A percentile compares a stretch with the other conserved stretches of the same genome.
phyloP scores from a whole-genome alignment of 2,797 vertebrate species.

The Pipistrellus nathusii region DNA sequence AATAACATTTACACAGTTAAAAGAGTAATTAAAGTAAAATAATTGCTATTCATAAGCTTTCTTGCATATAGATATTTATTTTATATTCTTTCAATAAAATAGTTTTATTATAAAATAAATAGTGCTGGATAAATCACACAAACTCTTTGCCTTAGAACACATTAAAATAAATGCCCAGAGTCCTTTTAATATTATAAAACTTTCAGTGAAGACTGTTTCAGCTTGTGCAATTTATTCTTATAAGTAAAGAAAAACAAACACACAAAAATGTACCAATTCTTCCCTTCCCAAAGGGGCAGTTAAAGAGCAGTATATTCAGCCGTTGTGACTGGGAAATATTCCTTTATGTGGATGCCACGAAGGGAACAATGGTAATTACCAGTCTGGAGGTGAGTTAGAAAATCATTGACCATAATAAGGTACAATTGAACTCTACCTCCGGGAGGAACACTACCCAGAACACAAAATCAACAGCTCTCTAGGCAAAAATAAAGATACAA shows the following conservation, averaged over 20 bases:
- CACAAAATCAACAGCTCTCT: conserved; percentile 64
- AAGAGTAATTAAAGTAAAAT: conserved; percentile 9
- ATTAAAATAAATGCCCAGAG: background rate
- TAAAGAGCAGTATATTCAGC: conserved; percentile 51
- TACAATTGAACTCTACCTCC: conserved; percentile 57
- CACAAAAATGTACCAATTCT: conserved; percentile 12
- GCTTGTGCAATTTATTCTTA: conserved; percentile 45
- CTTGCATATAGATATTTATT: background rate
- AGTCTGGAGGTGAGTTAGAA: conserved; percentile 57
- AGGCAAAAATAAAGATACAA: conserved; percentile 43
- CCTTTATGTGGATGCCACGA: conserved; percentile 16
- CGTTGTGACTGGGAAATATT: conserved; percentile 29
- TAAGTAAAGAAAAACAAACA: background rate
- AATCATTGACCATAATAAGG: conserved; percentile 55
- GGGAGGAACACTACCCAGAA: background rate
- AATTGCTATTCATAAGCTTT: background rate
- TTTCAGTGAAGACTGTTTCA: conserved; percentile 58
- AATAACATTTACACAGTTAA: background rate
- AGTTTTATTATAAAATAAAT: conserved; percentile 46
- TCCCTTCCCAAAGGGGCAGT: conserved; percentile 38
- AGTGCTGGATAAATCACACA: background rate
- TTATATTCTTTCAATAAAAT: background rate
- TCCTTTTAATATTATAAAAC: background rate
- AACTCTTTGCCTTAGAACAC: background rate
- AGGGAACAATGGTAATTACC: conserved; percentile 62